A percentile compares a stretch with the other conserved stretches of the same genome.
Conservation (phyloP, 1,140 invertebrate species). For the Mya arenaria region DNA sequence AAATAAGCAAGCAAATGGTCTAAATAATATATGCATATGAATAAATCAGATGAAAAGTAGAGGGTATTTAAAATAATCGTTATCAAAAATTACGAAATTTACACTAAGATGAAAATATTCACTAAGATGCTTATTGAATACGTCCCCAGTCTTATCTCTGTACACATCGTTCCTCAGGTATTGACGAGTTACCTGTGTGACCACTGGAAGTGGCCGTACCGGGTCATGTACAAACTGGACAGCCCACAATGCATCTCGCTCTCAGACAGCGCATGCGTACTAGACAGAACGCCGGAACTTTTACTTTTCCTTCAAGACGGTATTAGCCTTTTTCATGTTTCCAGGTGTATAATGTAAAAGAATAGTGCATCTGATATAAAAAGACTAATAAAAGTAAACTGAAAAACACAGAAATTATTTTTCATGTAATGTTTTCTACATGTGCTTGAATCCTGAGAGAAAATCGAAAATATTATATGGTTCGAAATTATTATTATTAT, state of each 20-base stretch:
- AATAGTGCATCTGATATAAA: not conserved
- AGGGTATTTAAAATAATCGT: too few species aligned
- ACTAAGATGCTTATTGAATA: too few species aligned
- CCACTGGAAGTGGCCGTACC: slow-evolving; percentile 45
- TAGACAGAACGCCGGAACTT: slow-evolving; percentile 32
- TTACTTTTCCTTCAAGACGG: slow-evolving; percentile 48
- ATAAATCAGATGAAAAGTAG: too few species aligned
- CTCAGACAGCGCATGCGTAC: slow-evolving; percentile 22
- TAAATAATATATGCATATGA: too few species aligned
- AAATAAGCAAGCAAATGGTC: too few species aligned
- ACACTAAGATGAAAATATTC: too few species aligned
- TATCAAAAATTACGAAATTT: too few species aligned
- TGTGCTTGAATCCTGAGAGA: too few species aligned
- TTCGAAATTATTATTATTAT: not conserved
- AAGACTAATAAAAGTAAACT: not conserved
- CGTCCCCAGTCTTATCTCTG: too few species aligned
- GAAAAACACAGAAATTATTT: not conserved
- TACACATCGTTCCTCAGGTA: slow-evolving; percentile 9
- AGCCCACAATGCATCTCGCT: slow-evolving; percentile 37
- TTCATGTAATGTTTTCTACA: too few species aligned
- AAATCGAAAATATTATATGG: not conserved
- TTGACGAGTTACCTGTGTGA: slow-evolving; percentile 42
- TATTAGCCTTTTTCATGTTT: not conserved
- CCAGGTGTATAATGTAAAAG: not conserved
- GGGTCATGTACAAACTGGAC: slow-evolving; percentile 42